Base-by-base conservation (phyloP, 2,888 invertebrate species). In the Aromia moschata region DNA sequence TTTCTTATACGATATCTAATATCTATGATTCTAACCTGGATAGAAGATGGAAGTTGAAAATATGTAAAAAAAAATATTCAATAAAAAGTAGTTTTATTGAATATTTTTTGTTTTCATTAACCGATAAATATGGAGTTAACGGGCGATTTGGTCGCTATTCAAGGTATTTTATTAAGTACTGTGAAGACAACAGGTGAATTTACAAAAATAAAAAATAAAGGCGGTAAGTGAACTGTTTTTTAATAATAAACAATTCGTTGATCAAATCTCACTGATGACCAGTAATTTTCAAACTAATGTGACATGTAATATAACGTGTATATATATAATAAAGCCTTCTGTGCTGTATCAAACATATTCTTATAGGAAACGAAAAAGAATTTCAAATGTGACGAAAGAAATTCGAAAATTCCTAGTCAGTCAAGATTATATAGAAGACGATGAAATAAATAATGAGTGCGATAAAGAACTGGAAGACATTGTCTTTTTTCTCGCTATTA, bases 91-190 rank as follows among this genome's bases (percentile, higher is more conserved):
- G n/a, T n/a, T n/a, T n/a, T n/a, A n/a, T n/a, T n/a, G n/a, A n/a
- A n/a, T n/a, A n/a, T n/a, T n/a, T n/a, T n/a, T n/a, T n/a, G n/a
- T n/a, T n/a, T n/a, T n/a, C n/a, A n/a, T n/a, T n/a, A n/a, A n/a
- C n/a, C n/a, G n/a, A n/a, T n/a, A 36, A 64, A 64, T 60, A 79
- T 78, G 77, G 77, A 79, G 65, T 60, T 77, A 49, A 75, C 67
- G 52, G 61, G 65, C 5, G 71, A 77, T 70, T 70, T 78, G 52
- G 70, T 76, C 18, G 68, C 62, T 2, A 56, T 79, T 37, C 78
- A 77, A 67, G 72, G 77, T 2, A 65, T 77, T 57, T 66, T 79
- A 43, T 54, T 61, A n/a, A 69, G 65, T 51, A 38, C 72, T 17
- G 67, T 68, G 15, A 71, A 72, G 62, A 62, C 59, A 7, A 67